These are phyloP conservation scores for Agrilus planipennis DNA, from an alignment of 1,140 invertebrate species.

Conservation along the genomic window DNA sequence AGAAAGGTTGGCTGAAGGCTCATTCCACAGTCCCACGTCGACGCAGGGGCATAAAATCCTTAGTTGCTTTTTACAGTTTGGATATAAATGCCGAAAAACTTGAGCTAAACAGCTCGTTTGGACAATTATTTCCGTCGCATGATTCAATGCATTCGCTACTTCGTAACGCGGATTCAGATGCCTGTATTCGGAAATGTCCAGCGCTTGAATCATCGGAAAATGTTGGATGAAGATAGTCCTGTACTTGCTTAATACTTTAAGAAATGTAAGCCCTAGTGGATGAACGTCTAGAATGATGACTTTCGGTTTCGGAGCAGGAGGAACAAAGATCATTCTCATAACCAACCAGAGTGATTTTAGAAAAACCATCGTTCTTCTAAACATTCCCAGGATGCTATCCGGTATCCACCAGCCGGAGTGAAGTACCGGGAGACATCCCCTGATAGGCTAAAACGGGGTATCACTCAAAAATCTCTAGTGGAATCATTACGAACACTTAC, in stretches of 20 bases:
- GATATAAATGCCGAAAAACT: constrained; percentile 22
- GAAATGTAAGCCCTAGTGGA: constrained; percentile 18
- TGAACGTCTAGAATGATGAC: constrained; percentile 22
- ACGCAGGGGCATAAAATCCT: constrained; percentile 20
- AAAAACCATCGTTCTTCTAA: constrained; percentile 10
- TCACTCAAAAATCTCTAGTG: too few species aligned
- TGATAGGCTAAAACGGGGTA: constrained; percentile 8
- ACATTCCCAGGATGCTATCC: constrained; percentile 13
- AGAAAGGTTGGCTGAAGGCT: constrained; percentile 18
- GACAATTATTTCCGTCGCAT: constrained; percentile 24
- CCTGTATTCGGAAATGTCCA: constrained; percentile 15
- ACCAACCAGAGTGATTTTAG: constrained; percentile 19
- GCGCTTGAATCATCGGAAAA: constrained; percentile 15
- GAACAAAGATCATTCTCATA: constrained; percentile 17
- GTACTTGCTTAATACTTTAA: constrained; percentile 17
- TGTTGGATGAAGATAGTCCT: constrained; percentile 20
- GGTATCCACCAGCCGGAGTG: constrained; percentile 28
- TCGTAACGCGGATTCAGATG: constrained; percentile 17
- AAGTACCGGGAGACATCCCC: too few species aligned
- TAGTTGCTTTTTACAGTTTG: constrained; percentile 14
- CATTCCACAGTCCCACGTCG: constrained; percentile 24
- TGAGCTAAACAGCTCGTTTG: constrained; percentile 19
- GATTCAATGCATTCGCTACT: constrained; percentile 19
- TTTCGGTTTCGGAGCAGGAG: constrained; percentile 16
- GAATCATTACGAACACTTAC: too few species aligned